phyloP scores from a whole-genome alignment of 2,113 vertebrate species.

The Lota lota region DNA sequence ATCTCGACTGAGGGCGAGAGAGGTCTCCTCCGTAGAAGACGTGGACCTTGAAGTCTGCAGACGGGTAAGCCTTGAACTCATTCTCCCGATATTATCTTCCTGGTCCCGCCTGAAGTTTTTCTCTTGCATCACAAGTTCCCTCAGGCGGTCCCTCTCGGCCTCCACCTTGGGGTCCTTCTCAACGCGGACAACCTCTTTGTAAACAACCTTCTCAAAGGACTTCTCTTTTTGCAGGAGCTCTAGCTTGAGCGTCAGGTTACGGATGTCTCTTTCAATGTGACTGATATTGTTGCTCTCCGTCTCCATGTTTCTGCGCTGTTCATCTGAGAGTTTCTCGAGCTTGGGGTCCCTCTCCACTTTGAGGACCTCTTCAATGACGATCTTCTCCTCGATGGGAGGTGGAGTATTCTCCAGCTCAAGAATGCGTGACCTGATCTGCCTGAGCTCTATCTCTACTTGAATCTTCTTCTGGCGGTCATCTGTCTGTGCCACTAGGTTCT shows the following conservation, averaged over 20 bases:
- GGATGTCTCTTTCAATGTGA: conserved; percentile 81
- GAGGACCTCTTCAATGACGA: conserved; percentile 90
- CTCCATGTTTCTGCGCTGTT: conserved; percentile 76
- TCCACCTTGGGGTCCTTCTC: conserved; percentile 88
- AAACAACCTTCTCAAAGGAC: conserved; percentile 86
- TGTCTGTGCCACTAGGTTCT: conserved; percentile 76
- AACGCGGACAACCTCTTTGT: conserved; percentile 92
- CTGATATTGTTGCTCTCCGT: conserved; percentile 72
- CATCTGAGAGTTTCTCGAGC: conserved; percentile 77
- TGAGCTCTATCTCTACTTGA: conserved; percentile 82
- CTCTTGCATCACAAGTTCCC: conserved; percentile 78
- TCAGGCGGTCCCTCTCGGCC: conserved; percentile 78
- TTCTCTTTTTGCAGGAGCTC: conserved; percentile 86
- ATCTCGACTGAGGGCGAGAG: conserved; percentile 69
- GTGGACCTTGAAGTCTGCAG: conserved; percentile 73
- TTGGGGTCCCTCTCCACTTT: conserved; percentile 89
- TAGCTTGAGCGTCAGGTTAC: conserved; percentile 78
- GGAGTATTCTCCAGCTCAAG: conserved; percentile 81
- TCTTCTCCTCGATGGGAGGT: conserved; percentile 82
- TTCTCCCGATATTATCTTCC: conserved; percentile 75
- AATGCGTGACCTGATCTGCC: conserved; percentile 82
- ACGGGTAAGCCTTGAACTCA: conserved; percentile 73
- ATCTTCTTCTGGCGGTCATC: conserved; percentile 87
- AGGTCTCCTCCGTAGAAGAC: conserved; percentile 75
- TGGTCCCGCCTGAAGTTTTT: conserved; percentile 73